Conservation (phyloP, 2,797 vertebrate genomes). For the Liparis tanakae region DNA sequence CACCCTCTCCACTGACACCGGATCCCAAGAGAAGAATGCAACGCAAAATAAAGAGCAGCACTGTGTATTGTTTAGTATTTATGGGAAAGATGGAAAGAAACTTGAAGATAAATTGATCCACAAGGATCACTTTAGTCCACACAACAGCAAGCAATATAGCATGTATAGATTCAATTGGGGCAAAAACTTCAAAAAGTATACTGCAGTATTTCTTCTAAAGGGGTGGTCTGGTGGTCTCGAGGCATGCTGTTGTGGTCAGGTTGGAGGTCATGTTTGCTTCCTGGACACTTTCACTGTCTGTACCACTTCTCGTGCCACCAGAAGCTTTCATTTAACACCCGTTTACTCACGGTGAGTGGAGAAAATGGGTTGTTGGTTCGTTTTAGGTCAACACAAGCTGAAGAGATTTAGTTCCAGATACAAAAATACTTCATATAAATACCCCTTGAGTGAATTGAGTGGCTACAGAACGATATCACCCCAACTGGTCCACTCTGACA, state of each 20-base stretch:
- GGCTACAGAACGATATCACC: no score
- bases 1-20: constrained; percentile 22
- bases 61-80: background rate
- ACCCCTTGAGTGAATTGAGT: no score
- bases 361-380: no score
- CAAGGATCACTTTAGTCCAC: background rate
- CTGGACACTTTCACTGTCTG: background rate
- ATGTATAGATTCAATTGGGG: background rate
- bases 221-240: background rate
- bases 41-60: constrained; percentile 1
- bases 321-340: no score
- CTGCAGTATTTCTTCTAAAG: background rate
- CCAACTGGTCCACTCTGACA: no score
- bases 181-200: background rate
- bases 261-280: background rate
- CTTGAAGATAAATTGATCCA: background rate
- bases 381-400: no score
- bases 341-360: no score
- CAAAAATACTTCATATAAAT: no score
- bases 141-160: background rate
- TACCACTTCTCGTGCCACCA: background rate
- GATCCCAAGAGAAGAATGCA: constrained; percentile 25
- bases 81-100: background rate
- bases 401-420: no score
- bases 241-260: background rate